phyloP scores from a whole-genome alignment of 2,113 vertebrate genomes.

The Oreochromis niloticus region DNA sequence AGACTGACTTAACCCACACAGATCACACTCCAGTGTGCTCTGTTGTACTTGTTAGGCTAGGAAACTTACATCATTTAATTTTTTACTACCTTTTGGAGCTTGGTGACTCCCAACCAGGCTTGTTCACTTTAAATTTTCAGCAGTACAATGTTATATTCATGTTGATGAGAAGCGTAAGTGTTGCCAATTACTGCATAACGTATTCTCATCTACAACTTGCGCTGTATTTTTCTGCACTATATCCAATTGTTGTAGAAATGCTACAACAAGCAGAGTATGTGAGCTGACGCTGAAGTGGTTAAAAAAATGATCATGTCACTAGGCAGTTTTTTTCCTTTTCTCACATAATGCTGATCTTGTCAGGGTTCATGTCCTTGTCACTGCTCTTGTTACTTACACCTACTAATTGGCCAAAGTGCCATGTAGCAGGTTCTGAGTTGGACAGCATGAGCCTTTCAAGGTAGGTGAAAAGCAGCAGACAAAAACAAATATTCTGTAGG shows the following conservation, averaged over 20 bases:
- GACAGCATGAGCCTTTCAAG: not conserved
- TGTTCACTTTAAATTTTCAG: not conserved
- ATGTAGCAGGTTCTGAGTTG: not conserved
- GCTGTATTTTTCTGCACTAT: not conserved
- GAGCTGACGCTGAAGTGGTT: not conserved
- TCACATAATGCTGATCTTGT: not conserved
- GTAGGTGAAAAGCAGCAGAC: not conserved
- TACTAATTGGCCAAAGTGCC: not conserved
- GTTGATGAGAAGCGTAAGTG: not conserved
- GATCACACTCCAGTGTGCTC: not conserved
- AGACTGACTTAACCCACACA: not conserved
- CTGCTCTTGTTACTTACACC: not conserved
- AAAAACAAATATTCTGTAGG: not conserved
- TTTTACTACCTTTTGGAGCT: not conserved
- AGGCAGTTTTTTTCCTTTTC: not conserved
- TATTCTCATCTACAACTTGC: not conserved
- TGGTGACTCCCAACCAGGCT: not conserved
- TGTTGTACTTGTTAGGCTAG: not conserved
- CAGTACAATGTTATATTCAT: not conserved
- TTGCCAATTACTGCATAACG: not conserved
- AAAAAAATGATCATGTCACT: not conserved
- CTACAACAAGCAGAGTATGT: not conserved
- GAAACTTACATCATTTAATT: not conserved
- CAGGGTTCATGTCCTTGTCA: not conserved
- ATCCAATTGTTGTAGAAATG: not conserved